A percentile compares a stretch with the other conserved stretches of the same genome.
These are phyloP conservation scores for Natrix natrix DNA, from an alignment of 2,797 vertebrate genomes.

Conservation along the genomic window DNA sequence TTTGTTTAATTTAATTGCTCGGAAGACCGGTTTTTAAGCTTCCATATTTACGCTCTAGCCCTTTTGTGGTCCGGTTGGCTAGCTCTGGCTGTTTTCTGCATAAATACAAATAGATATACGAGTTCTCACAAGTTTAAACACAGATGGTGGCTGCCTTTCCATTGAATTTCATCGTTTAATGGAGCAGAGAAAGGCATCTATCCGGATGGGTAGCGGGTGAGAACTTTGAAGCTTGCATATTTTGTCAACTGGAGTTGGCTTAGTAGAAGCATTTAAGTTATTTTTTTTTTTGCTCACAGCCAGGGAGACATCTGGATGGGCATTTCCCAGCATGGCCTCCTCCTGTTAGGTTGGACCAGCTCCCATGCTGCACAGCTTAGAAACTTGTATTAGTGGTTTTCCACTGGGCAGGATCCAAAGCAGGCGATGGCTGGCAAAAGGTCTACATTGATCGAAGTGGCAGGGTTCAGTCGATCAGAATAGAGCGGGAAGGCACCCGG, in stretches of 20 bases:
- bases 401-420: too few species aligned
- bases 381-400: too few species aligned
- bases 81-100: neutral
- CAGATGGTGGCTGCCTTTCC: neutral
- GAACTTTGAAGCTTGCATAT: neutral
- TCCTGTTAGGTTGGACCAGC: neutral
- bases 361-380: neutral
- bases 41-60: neutral
- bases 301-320: neutral
- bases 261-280: neutral
- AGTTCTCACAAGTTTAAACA: neutral
- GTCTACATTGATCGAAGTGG: too few species aligned
- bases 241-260: neutral
- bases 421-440: too few species aligned
- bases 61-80: neutral
- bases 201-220: neutral
- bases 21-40: neutral
- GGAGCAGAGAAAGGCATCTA: neutral
- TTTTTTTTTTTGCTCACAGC: neutral
- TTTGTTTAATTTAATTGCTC: neutral
- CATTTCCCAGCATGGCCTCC: too few species aligned
- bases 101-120: neutral
- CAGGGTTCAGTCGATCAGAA: too few species aligned
- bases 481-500: too few species aligned
- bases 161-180: accelerated